Base-by-base conservation (phyloP, 2,797 vertebrate genomes). In the Falco biarmicus region DNA sequence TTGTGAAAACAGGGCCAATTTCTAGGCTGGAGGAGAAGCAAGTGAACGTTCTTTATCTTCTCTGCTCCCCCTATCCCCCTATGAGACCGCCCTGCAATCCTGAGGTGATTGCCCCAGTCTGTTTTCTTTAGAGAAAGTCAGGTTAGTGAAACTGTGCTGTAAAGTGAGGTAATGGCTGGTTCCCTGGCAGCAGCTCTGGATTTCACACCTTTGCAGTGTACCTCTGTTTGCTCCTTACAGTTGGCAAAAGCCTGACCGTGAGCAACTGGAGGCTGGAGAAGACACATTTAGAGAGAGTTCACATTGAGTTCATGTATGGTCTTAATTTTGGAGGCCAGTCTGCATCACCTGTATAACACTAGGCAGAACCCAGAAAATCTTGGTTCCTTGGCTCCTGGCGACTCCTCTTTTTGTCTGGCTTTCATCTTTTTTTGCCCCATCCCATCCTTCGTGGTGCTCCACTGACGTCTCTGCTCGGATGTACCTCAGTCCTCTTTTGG, bases 141-240 rank as follows among this genome's bases (percentile, higher is more conserved):
- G 8, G 37, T 51, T 90, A 70, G 63, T 88, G 68, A 75, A 41
- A 59, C 82, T 89, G 74, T 74, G 56, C 90, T 92, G 2, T 76
- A 45, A 81, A 59, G 65, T 51, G 51, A 73, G 47, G 65, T 74
- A 83, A 48, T 75, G 74, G 74, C 81, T 81, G 20, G 34, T 84
- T 78, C 47, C 73, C 59, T 73, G 81, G 75, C 78, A 93, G 39
- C 71, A 75, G 50, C 68, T 84, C 73, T 84, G 59, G 54, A 41
- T 95, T 94, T 96, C 80, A 74, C 80, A 83, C 71, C 60, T 96
- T 80, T 77, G 64, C 74, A 84, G 41, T 77, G 53, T 63, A 53
- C 48, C 4, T 34, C 7, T 54, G 29, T 82, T 94, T 95, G 51
- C 37, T 89, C 43, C 81, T 93, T 79, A 22, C 9, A 26, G 48